These are phyloP conservation scores for Sebastes alutus DNA, from an alignment of 2,797 vertebrate genomes.

Conservation along the genomic window DNA sequence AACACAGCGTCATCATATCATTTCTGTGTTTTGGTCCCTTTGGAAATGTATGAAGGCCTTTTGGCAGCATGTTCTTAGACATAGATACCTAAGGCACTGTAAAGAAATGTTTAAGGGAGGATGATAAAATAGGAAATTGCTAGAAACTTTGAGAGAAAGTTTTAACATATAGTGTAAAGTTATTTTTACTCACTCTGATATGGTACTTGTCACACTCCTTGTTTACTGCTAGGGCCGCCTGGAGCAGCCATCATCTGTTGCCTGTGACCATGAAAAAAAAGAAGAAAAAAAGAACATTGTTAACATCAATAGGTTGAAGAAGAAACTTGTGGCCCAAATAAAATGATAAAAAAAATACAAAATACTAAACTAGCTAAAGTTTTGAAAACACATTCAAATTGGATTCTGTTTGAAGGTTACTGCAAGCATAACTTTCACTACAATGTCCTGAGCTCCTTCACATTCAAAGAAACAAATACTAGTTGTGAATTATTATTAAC, in stretches of 20 bases:
- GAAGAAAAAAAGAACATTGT: not conserved
- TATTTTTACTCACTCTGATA: conserved; percentile 50
- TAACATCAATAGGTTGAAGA: not conserved
- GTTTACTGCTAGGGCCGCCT: conserved; percentile 71
- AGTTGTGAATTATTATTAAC: not conserved
- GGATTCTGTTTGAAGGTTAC: not conserved
- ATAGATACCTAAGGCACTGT: not conserved
- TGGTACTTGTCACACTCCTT: conserved; percentile 64
- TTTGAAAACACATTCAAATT: not conserved
- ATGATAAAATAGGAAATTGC: not conserved
- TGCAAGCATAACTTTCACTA: not conserved
- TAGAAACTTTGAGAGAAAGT: not conserved
- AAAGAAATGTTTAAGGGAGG: not conserved
- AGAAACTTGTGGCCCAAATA: not conserved
- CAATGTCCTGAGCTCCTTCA: not conserved
- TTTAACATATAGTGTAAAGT: too few relatives aligned
- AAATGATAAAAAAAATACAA: not conserved
- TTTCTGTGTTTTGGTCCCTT: not conserved
- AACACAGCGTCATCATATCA: not conserved
- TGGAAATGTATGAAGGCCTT: not conserved
- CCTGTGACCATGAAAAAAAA: conserved; percentile 48
- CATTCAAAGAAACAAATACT: not conserved
- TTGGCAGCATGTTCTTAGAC: not conserved
- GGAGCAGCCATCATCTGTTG: conserved; percentile 81
- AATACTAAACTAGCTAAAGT: too few relatives aligned